Percentiles rank a stretch among this genome's conserved stretches.
Conservation (phyloP, 30 jellyfish, hydroid and myxozoan species). For the Aurelia sp. region DNA sequence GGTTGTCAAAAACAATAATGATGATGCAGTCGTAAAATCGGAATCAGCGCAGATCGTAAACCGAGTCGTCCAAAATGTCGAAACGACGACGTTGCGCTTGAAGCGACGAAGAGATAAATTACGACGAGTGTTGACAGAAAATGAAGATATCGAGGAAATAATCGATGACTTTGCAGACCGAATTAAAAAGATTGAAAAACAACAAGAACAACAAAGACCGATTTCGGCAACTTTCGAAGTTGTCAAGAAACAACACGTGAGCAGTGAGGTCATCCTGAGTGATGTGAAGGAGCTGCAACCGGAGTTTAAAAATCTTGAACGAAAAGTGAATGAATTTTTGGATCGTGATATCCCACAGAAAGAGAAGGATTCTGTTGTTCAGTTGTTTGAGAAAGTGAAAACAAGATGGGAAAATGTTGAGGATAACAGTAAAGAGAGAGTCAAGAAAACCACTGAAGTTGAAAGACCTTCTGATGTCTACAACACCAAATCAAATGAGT, state of each 20-base stretch:
- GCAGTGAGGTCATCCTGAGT: slow-evolving; percentile 49
- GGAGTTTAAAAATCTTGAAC: slow-evolving; percentile 37
- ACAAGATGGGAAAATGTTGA: slow-evolving; percentile 56
- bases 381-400: slow-evolving; percentile 55
- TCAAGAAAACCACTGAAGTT: slow-evolving; percentile 51
- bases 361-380: slow-evolving; percentile 48
- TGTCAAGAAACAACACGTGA: slow-evolving; percentile 70
- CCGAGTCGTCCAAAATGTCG: slow-evolving; percentile 55
- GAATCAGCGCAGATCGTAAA: slow-evolving; percentile 19
- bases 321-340: slow-evolving; percentile 63
- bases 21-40: slow-evolving; percentile 63
- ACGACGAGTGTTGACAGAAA: slow-evolving; percentile 37
- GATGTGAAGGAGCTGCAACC: slow-evolving; percentile 69
- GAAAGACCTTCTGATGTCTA: slow-evolving; percentile 59
- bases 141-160: slow-evolving; percentile 71
- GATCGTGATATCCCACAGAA: slow-evolving; percentile 52
- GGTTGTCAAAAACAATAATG: slow-evolving; percentile 70
- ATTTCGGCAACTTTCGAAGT: slow-evolving; percentile 78
- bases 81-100: slow-evolving; percentile 47
- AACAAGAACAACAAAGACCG: slow-evolving; percentile 64
- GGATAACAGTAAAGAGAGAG: slow-evolving; percentile 34
- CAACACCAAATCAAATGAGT: slow-evolving; percentile 22
- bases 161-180: slow-evolving; percentile 77
- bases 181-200: slow-evolving; percentile 60
- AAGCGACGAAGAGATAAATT: slow-evolving; percentile 73